Conservation (phyloP, 2,797 vertebrate genomes). For the Fistularia tabacaria region DNA sequence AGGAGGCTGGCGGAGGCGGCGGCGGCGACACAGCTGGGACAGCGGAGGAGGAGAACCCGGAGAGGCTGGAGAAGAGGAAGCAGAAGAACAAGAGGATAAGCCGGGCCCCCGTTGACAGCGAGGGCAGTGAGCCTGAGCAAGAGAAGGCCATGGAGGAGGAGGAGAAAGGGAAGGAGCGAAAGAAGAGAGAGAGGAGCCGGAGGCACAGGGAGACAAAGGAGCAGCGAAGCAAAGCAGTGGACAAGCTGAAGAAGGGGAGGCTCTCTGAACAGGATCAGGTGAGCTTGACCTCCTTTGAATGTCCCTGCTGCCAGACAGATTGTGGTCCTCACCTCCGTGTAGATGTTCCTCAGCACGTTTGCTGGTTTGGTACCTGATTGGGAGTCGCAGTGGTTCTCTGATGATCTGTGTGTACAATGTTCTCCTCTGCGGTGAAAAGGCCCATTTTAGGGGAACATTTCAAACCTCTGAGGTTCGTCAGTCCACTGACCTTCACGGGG, state of each 20-base stretch:
- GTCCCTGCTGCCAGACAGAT: not conserved
- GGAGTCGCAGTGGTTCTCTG: too few species aligned
- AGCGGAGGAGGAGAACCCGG: constrained; percentile 44
- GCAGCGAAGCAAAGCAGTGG: constrained; percentile 66
- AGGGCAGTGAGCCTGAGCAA: constrained; percentile 69
- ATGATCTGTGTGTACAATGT: too few species aligned
- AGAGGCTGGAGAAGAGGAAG: constrained; percentile 11
- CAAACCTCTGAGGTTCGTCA: too few species aligned
- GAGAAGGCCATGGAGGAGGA: constrained; percentile 42
- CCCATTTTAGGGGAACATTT: too few species aligned
- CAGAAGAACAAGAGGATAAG: constrained; percentile 37
- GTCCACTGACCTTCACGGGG: not conserved
- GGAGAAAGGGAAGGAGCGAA: constrained; percentile 31
- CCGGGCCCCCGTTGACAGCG: constrained; percentile 66
- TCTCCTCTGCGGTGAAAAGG: too few species aligned
- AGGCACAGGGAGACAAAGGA: constrained; percentile 73
- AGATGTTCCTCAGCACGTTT: too few species aligned
- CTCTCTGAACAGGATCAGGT: constrained; percentile 58
- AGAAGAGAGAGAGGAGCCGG: constrained; percentile 67
- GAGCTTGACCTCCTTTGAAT: not conserved
- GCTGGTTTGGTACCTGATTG: too few species aligned
- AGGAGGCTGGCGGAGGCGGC: constrained; percentile 47
- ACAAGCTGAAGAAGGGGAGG: constrained; percentile 68
- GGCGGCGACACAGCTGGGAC: constrained; percentile 55
- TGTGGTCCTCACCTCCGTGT: too few species aligned